phyloP scores from a whole-genome alignment of 1,140 invertebrate genomes.

The Branchinecta lynchi region DNA sequence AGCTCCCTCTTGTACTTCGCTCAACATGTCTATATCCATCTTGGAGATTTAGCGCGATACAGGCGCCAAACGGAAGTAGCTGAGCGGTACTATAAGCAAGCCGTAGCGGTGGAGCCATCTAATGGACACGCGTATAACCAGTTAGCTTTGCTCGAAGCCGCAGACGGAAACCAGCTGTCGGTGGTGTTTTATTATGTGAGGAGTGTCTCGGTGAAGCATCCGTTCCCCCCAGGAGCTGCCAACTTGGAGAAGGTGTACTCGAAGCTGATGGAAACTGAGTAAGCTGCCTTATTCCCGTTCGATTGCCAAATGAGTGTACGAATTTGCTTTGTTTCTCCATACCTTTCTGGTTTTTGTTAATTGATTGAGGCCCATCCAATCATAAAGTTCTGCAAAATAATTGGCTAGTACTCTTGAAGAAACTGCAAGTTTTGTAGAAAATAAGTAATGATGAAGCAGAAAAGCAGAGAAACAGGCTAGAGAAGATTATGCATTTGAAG shows the following conservation, averaged over 20 bases:
- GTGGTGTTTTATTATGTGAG: slow-evolving; percentile 70
- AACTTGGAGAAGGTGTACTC: slow-evolving; percentile 48
- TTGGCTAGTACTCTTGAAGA: no score
- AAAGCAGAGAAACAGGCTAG: no score
- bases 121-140: slow-evolving; percentile 81
- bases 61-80: slow-evolving; percentile 59
- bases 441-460: no score
- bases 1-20: slow-evolving; percentile 64
- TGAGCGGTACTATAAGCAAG: slow-evolving; percentile 52
- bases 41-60: slow-evolving; percentile 71
- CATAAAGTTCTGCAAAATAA: no score
- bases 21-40: slow-evolving; percentile 69
- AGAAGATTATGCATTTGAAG: no score
- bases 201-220: slow-evolving; percentile 58
- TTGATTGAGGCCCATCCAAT: no score
- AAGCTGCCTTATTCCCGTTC: not conserved
- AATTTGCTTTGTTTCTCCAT: no score
- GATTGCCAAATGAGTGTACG: no score
- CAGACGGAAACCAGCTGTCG: slow-evolving; percentile 58
- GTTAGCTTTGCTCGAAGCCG: slow-evolving; percentile 59
- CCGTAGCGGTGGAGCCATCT: slow-evolving; percentile 55
- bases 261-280: slow-evolving; percentile 26
- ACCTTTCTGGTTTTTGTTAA: no score
- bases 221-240: slow-evolving; percentile 62
- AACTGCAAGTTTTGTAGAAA: no score